A percentile compares a stretch with the other conserved stretches of the same genome.
Conservation (phyloP, 2,888 invertebrate species). For the Diarsia rubi region DNA sequence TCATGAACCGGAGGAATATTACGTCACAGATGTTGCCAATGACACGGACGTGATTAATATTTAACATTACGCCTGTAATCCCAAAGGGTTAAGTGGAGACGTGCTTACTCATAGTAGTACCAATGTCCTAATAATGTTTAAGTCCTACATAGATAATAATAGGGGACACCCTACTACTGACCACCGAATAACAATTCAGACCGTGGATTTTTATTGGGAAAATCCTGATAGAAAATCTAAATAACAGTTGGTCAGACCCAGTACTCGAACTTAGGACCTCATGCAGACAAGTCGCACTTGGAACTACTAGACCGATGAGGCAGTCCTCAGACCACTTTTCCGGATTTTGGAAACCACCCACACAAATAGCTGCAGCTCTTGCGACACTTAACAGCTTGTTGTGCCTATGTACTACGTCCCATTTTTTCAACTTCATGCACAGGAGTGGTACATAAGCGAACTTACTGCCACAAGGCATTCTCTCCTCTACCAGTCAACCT, state of each 20-base stretch:
- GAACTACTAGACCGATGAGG: too few relatives aligned
- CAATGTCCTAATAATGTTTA: neutral
- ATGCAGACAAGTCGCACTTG: too few relatives aligned
- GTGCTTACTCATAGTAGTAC: neutral
- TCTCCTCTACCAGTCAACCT: too few relatives aligned
- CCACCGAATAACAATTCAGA: neutral
- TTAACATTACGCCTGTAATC: constrained; percentile 3
- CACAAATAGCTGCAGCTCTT: neutral
- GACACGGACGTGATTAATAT: constrained; percentile 47
- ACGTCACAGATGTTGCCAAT: constrained; percentile 52
- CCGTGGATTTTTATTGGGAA: neutral
- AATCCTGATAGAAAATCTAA: neutral
- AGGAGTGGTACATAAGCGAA: too few relatives aligned
- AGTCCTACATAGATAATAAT: neutral
- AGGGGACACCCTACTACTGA: neutral
- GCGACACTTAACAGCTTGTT: too few relatives aligned
- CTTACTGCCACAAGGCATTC: too few relatives aligned
- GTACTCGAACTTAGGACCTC: too few relatives aligned
- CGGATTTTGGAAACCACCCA: neutral
- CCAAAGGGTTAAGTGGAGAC: neutral
- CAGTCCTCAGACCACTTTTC: too few relatives aligned
- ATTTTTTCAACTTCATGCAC: too few relatives aligned
- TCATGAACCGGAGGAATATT: constrained; percentile 30
- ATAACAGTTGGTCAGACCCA: too few relatives aligned
- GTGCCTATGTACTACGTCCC: too few relatives aligned